Percentiles rank a stretch among this genome's conserved stretches.
Evolutionary conservation across 2,797 vertebrate species (phyloP).

Genomic region (Periparus ater): DNA sequence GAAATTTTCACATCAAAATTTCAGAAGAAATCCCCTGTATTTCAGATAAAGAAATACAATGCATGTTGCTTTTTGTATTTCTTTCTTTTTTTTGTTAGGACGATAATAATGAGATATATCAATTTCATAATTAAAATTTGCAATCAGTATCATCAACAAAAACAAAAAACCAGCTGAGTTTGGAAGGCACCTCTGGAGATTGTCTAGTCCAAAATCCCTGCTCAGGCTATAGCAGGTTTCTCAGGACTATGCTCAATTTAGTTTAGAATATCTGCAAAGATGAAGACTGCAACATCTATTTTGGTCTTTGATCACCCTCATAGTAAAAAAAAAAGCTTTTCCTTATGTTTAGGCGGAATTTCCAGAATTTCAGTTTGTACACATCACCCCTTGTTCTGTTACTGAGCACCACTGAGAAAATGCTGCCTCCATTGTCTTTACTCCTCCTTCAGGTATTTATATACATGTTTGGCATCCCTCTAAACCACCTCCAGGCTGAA

Average conservation of each 20-base stretch:
- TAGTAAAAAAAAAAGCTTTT: background rate
- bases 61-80: background rate
- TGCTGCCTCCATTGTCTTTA: background rate
- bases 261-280: background rate
- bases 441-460: background rate
- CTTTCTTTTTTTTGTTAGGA: background rate
- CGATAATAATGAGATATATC: background rate
- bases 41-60: background rate
- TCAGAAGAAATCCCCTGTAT: background rate
- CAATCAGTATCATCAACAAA: fast-evolving
- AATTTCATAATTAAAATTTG: background rate
- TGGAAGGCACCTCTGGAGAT: background rate
- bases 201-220: fast-evolving
- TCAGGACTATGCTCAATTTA: background rate
- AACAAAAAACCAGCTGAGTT: background rate
- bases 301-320: background rate
- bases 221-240: background rate
- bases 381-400: fast-evolving
- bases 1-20: background rate
- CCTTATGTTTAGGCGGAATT: background rate
- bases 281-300: background rate
- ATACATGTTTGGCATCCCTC: fast-evolving
- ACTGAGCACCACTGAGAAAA: background rate
- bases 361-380: background rate
- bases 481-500: background rate